phyloP scores from a whole-genome alignment of 1,140 invertebrate species.

The Pissodes strobi region DNA sequence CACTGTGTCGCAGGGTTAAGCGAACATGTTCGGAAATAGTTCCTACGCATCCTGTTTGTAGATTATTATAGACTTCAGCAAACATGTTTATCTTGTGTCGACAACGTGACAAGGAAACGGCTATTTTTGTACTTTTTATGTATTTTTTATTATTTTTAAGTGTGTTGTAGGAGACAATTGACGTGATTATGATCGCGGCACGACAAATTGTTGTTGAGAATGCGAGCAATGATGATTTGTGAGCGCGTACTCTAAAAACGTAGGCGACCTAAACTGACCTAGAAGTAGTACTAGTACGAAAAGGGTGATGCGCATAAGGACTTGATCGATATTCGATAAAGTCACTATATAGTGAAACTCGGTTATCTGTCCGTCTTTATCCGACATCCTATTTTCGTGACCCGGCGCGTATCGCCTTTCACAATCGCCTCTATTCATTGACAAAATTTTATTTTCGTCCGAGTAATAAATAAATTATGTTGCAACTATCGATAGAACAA shows the following conservation, averaged over 20 bases:
- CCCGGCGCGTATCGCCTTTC: slow-evolving; percentile 24
- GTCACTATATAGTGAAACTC: background rate
- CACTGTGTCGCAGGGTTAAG: slow-evolving; percentile 21
- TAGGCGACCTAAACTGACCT: no score
- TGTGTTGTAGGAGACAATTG: slow-evolving; percentile 32
- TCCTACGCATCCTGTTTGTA: slow-evolving; percentile 37
- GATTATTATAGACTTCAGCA: slow-evolving; percentile 37
- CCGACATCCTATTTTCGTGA: slow-evolving; percentile 27
- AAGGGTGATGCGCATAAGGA: no score
- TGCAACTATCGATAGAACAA: slow-evolving; percentile 6
- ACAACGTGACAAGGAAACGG: slow-evolving; percentile 35
- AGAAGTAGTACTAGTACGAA: no score
- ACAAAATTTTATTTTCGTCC: slow-evolving; percentile 29
- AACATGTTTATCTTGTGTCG: slow-evolving; percentile 37
- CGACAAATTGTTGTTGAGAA: no score
- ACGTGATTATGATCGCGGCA: no score
- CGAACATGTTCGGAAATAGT: slow-evolving; percentile 34
- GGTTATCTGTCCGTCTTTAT: slow-evolving; percentile 21
- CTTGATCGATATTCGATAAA: no score
- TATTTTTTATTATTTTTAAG: slow-evolving; percentile 32
- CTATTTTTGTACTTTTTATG: slow-evolving; percentile 33
- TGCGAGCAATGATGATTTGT: no score
- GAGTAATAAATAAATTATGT: slow-evolving; percentile 1
- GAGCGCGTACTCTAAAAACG: no score
- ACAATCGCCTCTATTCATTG: slow-evolving; percentile 30